Conservation (phyloP, 2,797 vertebrate species). For the Myotis pilosus region DNA sequence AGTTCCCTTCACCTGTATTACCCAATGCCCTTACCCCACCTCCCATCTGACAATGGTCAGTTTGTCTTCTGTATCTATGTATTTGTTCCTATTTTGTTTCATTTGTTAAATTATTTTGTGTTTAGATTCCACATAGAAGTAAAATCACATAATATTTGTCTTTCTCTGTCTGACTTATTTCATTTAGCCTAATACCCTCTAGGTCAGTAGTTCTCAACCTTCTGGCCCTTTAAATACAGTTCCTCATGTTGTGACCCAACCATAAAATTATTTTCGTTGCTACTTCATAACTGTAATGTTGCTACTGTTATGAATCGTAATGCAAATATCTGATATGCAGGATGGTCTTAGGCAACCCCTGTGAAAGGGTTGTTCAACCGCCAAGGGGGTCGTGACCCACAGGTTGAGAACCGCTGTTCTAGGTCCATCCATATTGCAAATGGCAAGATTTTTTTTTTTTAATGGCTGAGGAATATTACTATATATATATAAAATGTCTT, state of each 20-base stretch:
- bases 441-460: not conserved
- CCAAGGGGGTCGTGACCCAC: too few species aligned
- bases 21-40: not conserved
- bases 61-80: not conserved
- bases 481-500: not conserved
- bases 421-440: not conserved
- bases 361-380: too few species aligned
- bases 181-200: not conserved
- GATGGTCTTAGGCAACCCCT: too few species aligned
- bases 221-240: too few species aligned
- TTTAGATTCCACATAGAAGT: not conserved
- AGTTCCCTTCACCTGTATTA: not conserved
- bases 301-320: too few species aligned
- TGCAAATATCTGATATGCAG: too few species aligned
- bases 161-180: not conserved
- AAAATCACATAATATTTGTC: not conserved
- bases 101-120: not conserved
- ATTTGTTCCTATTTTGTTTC: not conserved
- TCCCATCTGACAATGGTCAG: not conserved
- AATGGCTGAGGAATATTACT: not conserved
- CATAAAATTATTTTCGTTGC: too few species aligned
- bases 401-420: too few species aligned
- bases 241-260: too few species aligned
- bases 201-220: not conserved
- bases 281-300: too few species aligned